These are phyloP conservation scores for Stegastes partitus DNA, from an alignment of 2,113 vertebrate genomes.

Conservation along the genomic window DNA sequence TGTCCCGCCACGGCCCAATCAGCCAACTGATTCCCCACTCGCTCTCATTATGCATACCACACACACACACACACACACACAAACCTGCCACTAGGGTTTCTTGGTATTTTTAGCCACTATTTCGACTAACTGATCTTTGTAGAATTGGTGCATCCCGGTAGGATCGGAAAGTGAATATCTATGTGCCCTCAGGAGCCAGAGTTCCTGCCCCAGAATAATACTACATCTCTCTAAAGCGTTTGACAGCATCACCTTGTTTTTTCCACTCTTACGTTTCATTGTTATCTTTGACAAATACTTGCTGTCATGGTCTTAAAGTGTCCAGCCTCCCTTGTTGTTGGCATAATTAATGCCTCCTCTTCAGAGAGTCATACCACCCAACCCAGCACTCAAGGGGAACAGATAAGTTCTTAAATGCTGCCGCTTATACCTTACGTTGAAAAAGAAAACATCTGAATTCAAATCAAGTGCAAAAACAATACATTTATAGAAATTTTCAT, in stretches of 20 bases:
- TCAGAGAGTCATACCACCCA: conserved; percentile 11
- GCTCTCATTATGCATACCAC: conserved; percentile 9
- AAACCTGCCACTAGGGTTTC: conserved; percentile 4
- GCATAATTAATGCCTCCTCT: conserved; percentile 18
- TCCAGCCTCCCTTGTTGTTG: conserved; percentile 4
- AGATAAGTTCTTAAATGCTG: background rate
- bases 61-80: conserved; percentile 9
- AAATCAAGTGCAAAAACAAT: too few relatives aligned
- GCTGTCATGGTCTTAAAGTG: background rate
- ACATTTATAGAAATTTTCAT: too few relatives aligned
- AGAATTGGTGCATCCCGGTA: background rate
- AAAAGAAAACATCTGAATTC: too few relatives aligned
- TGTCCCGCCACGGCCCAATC: conserved; percentile 35
- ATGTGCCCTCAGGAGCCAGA: conserved; percentile 15
- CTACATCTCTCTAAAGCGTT: background rate
- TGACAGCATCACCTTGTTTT: background rate
- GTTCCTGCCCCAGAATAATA: background rate
- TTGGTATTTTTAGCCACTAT: conserved; percentile 43
- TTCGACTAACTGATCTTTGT: conserved; percentile 13
- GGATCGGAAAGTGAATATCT: conserved; percentile 10
- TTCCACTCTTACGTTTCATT: background rate
- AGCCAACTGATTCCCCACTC: conserved; percentile 37
- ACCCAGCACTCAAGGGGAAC: background rate
- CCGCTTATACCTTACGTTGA: too few relatives aligned
- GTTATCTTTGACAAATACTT: conserved; percentile 28